These are phyloP conservation scores for Lepus townsendii DNA, from an alignment of 2,797 vertebrate genomes.

Conservation along the genomic window DNA sequence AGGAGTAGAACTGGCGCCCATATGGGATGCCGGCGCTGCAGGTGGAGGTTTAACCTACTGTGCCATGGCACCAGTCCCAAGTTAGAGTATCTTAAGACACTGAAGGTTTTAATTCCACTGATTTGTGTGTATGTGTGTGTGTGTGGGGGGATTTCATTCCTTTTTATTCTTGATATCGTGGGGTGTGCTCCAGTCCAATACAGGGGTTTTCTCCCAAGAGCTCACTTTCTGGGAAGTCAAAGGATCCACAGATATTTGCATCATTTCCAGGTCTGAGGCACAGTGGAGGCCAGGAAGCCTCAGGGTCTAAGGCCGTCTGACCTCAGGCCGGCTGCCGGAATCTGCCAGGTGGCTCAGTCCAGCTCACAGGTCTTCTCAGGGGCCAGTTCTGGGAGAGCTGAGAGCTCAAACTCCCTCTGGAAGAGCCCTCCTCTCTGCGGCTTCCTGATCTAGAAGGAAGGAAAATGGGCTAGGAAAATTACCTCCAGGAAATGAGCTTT, in stretches of 20 bases:
- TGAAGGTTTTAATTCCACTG: conserved; percentile 36
- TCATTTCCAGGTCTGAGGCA: neutral
- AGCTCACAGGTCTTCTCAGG: neutral
- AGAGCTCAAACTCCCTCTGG: neutral
- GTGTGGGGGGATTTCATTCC: neutral
- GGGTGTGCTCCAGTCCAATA: neutral
- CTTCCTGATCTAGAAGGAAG: neutral
- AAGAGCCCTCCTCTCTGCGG: neutral
- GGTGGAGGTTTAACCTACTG: too few species aligned
- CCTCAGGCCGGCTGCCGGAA: neutral
- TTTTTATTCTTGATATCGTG: conserved; percentile 15
- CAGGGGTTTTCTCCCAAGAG: neutral
- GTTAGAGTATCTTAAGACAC: neutral
- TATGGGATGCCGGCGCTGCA: too few species aligned
- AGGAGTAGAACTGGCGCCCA: too few species aligned
- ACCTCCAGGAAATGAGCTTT: neutral
- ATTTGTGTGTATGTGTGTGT: neutral
- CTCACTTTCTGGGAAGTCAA: neutral
- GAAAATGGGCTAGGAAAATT: conserved; percentile 27
- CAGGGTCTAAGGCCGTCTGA: neutral
- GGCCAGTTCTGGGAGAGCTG: neutral
- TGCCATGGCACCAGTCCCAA: too few species aligned
- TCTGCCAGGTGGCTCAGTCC: neutral
- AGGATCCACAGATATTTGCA: neutral
- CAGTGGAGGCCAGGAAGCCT: neutral